A percentile compares a stretch with the other conserved stretches of the same genome.
These are phyloP conservation scores for Callorhinus ursinus DNA, from an alignment of 2,113 vertebrate species.

Conservation along the genomic window DNA sequence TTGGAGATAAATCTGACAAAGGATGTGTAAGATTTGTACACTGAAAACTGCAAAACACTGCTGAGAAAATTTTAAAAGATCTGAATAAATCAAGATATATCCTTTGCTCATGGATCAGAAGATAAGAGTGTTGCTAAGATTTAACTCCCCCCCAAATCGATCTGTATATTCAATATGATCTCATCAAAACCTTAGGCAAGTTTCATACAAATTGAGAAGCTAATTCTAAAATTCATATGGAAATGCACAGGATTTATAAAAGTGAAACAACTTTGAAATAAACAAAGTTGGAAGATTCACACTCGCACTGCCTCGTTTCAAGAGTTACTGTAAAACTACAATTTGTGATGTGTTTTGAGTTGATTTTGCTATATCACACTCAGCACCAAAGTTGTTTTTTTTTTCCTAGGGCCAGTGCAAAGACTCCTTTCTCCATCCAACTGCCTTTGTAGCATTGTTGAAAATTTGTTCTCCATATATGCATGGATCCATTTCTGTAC, in stretches of 20 bases:
- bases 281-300: background rate
- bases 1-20: background rate
- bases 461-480: background rate
- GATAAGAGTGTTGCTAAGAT: background rate
- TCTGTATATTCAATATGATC: background rate
- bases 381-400: background rate
- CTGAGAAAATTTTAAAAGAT: background rate
- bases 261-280: background rate
- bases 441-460: background rate
- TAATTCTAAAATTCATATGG: background rate
- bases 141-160: background rate
- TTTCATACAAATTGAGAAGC: background rate
- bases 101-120: background rate
- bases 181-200: background rate
- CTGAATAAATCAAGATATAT: background rate
- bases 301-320: background rate
- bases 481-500: background rate
- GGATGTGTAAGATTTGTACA: background rate
- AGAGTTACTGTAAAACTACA: background rate
- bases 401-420: background rate
- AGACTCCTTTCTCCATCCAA: background rate
- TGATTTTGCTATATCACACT: background rate
- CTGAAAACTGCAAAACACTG: background rate
- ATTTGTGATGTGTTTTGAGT: background rate
- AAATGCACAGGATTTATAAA: background rate